These are phyloP conservation scores for Hirtodrosophila histrioides DNA, from an alignment of 2,888 invertebrate genomes.

Conservation along the genomic window DNA sequence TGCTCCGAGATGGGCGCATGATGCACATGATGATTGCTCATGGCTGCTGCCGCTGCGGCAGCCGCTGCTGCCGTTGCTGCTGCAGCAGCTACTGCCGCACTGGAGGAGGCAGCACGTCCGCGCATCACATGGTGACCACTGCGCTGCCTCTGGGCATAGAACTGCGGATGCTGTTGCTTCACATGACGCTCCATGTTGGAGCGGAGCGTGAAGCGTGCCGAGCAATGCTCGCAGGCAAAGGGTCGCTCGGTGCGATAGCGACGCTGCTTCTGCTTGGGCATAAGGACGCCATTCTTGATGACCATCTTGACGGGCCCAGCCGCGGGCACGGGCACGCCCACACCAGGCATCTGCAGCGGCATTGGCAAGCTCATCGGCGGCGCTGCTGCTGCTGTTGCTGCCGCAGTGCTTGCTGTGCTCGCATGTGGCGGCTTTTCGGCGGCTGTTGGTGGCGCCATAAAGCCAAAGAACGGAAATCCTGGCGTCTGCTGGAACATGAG, in stretches of 20 bases:
- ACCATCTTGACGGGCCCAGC: conserved; percentile 91
- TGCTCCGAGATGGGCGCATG: conserved; percentile 86
- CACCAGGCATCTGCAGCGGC: conserved; percentile 3
- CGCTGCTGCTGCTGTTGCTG: conserved; percentile 42
- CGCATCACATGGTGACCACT: conserved; percentile 85
- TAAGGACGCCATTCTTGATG: conserved; percentile 94
- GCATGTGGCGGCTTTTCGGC: conserved; percentile 18
- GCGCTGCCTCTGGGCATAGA: conserved; percentile 92
- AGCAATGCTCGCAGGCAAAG: conserved; percentile 95
- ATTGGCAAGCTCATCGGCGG: conserved; percentile 11
- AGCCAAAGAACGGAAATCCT: conserved; percentile 86
- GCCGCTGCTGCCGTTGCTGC: conserved; percentile 57
- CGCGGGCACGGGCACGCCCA: conserved; percentile 81
- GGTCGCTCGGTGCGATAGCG: conserved; percentile 95
- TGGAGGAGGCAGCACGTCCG: conserved; percentile 76
- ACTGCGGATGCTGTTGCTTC: conserved; percentile 96
- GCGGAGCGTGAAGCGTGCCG: conserved; percentile 94
- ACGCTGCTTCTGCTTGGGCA: conserved; percentile 96
- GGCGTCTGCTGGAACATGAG: conserved; percentile 87
- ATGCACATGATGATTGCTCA: conserved; percentile 58
- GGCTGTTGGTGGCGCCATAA: conserved; percentile 56
- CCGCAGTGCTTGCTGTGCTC: conserved; percentile 16
- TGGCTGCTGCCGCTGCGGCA: conserved; percentile 54
- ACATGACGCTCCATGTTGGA: conserved; percentile 98
- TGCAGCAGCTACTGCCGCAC: conserved; percentile 52